Evolutionary conservation across 2,113 vertebrate species (phyloP).

Genomic region (Laticauda laticaudata): DNA sequence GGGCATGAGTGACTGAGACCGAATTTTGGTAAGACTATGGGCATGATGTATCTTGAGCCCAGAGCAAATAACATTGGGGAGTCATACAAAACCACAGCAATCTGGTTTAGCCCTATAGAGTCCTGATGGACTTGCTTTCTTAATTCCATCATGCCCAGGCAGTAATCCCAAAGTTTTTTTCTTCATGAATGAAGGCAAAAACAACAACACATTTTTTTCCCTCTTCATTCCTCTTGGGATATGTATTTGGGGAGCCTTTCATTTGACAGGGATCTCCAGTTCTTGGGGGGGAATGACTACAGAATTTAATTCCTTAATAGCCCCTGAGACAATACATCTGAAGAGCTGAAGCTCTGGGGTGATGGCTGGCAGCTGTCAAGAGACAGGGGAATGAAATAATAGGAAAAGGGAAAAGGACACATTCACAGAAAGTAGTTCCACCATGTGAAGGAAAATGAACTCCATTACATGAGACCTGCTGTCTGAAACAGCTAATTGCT

Average conservation of each 20-base stretch:
- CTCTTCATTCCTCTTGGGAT: background rate
- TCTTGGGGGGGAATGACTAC: slow-evolving; percentile 10
- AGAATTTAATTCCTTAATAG: slow-evolving; percentile 53
- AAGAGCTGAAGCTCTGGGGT: slow-evolving; percentile 53
- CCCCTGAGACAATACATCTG: slow-evolving; percentile 45
- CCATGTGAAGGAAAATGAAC: slow-evolving; percentile 67
- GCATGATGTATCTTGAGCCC: no score
- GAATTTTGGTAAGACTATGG: background rate
- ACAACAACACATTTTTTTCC: background rate
- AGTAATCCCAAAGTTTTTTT: background rate
- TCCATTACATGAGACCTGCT: slow-evolving; percentile 57
- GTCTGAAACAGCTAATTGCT: slow-evolving; percentile 69
- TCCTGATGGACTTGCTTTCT: background rate
- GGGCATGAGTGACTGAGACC: background rate
- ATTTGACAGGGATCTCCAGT: slow-evolving; percentile 24
- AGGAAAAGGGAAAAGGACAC: slow-evolving; percentile 45
- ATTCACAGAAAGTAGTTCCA: slow-evolving; percentile 60
- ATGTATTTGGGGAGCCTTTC: slow-evolving; percentile 20
- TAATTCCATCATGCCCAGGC: background rate
- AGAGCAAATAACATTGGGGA: no score
- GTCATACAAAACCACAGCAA: background rate
- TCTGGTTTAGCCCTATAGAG: background rate
- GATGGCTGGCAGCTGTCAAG: slow-evolving; percentile 55
- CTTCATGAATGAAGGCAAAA: background rate
- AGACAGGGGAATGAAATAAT: slow-evolving; percentile 60